Evolutionary conservation across 2,113 vertebrate genomes (phyloP), one percentile per base, ranked within the genome.

Genomic region (Callorhinus ursinus): DNA sequence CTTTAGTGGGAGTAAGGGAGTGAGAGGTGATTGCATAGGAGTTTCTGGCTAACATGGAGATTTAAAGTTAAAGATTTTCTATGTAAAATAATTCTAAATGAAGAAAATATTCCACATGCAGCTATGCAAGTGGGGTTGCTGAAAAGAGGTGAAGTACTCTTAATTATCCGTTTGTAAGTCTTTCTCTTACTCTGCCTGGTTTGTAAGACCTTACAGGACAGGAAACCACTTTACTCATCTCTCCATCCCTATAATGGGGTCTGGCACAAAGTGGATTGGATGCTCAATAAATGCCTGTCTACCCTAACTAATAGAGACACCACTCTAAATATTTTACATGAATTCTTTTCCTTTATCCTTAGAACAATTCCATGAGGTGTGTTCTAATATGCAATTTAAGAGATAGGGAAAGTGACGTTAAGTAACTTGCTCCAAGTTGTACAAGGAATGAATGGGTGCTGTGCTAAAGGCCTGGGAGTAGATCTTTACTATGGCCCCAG

Each of bases 391-490:
- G 18, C 59, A 95, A 39, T 89, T 95, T 84, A 74, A 94, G 51
- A 96, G 28, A 88, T 55, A 96, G 95, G 36, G 11, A 97, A 94
- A 90, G 21, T 91, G 33, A 97, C 7, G 65, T 81, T 86, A 93
- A 90, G 39, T 93, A 88, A 91, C 49, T 95, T 95, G 42, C 53
- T 97, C 53, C 49, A 92, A 97, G 22, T 84, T 93, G 82, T 92
- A 42, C 53, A 89, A 63, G 49, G 22, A 63, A 96, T 83, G 93
- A 93, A 82, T 4, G 21, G 49, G 39, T 93, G 80, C 59, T 93
- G 33, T 89, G 28, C n/a, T 93, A 74, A 82, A 89, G 53, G 46
- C 31, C 63, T 81, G 82, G 90, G 51, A 88, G 74, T 71, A 93
- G 65, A 93, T 86, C 51, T 69, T 88, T 96, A 61, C 28, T 95